Evolutionary conservation across 2,888 invertebrate species (phyloP).

Genomic region (Smittia sp.): DNA sequence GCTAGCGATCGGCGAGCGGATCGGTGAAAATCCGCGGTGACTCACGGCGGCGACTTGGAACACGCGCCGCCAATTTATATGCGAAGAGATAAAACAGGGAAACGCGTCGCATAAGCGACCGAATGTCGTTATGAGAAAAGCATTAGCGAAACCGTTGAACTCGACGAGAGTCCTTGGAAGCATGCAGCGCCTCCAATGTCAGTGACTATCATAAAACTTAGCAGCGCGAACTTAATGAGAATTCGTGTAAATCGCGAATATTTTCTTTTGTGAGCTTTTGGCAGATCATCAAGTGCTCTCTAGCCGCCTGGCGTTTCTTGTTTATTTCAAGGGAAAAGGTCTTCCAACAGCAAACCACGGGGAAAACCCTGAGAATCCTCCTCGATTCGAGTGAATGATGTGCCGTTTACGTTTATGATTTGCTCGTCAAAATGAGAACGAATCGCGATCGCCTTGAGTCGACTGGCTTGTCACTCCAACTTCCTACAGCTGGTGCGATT

Average conservation of each 20-base stretch:
- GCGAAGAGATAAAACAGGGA: not conserved
- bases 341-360: too few relatives aligned
- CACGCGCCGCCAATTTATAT: not conserved
- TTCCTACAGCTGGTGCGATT: not conserved
- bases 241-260: not conserved
- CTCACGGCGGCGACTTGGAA: not conserved
- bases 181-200: not conserved
- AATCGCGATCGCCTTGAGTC: not conserved
- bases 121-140: not conserved
- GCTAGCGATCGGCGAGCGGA: not conserved
- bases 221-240: not conserved
- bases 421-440: not conserved
- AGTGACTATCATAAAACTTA: not conserved
- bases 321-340: not conserved
- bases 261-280: not conserved
- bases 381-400: not conserved
- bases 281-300: not conserved
- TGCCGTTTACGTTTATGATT: not conserved
- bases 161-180: not conserved
- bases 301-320: not conserved
- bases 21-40: not conserved
- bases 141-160: not conserved
- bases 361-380: not conserved
- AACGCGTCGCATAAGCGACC: not conserved
- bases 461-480: not conserved